These are phyloP conservation scores for Nomia melanderi DNA, from an alignment of 1,140 invertebrate species.

Conservation along the genomic window DNA sequence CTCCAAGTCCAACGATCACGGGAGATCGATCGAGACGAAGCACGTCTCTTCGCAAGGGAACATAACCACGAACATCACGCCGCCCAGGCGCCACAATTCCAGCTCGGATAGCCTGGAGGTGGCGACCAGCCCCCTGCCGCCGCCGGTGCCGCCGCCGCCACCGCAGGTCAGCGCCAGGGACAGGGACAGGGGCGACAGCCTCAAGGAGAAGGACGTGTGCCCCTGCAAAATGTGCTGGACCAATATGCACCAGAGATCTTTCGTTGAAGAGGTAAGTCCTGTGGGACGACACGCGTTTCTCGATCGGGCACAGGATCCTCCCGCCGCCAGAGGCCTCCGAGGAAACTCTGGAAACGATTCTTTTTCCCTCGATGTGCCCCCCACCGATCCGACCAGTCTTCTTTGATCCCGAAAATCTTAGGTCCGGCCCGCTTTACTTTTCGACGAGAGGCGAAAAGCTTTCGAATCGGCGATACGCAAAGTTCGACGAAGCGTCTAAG, in stretches of 20 bases:
- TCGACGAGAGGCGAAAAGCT: too few relatives aligned
- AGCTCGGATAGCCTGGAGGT: constrained; percentile 80
- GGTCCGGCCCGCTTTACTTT: too few relatives aligned
- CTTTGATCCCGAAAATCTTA: too few relatives aligned
- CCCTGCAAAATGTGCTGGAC: constrained; percentile 78
- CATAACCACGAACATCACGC: constrained; percentile 76
- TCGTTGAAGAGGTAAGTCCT: constrained; percentile 78
- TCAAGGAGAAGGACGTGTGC: constrained; percentile 74
- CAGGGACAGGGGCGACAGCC: constrained; percentile 65
- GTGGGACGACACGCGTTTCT: too few relatives aligned
- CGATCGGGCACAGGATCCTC: too few relatives aligned
- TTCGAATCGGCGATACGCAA: too few relatives aligned
- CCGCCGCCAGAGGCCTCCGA: too few relatives aligned
- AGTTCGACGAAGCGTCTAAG: too few relatives aligned
- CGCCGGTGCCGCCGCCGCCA: constrained; percentile 77
- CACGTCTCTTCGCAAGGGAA: constrained; percentile 56
- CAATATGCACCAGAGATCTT: constrained; percentile 74
- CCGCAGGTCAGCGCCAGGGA: constrained; percentile 70
- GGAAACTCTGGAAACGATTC: too few relatives aligned
- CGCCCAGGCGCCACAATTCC: constrained; percentile 78
- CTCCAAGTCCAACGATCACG: constrained; percentile 55
- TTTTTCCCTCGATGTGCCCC: too few relatives aligned
- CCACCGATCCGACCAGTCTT: too few relatives aligned
- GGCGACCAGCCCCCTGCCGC: constrained; percentile 78
- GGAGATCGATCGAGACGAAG: constrained; percentile 62